These are phyloP conservation scores for Polydrusus tereticollis DNA, from an alignment of 2,888 invertebrate genomes.

Conservation along the genomic window DNA sequence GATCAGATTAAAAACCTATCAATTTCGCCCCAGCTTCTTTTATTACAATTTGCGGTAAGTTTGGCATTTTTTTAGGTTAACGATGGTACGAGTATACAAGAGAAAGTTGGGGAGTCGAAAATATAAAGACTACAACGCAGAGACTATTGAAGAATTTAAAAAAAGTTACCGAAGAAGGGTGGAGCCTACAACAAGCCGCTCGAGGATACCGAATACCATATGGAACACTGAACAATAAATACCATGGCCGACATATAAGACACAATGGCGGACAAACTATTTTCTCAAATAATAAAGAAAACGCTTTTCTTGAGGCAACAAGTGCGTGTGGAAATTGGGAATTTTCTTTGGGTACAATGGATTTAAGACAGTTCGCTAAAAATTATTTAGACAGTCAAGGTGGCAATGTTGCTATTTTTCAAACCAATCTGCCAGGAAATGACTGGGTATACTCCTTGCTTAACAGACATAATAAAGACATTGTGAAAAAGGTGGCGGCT, in stretches of 20 bases:
- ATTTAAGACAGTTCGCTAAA: not conserved
- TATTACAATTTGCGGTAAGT: not conserved
- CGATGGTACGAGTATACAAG: conserved; percentile 9
- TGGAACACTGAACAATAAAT: conserved; percentile 29
- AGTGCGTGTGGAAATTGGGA: not conserved
- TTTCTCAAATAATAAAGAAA: not conserved
- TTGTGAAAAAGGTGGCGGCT: conserved; percentile 3
- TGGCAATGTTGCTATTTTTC: conserved; percentile 1
- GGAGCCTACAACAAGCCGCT: conserved; percentile 19
- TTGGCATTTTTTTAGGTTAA: not conserved
- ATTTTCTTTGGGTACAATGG: not conserved
- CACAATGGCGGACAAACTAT: conserved; percentile 18
- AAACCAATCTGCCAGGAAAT: conserved; percentile 37
- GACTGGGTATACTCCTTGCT: conserved; percentile 25
- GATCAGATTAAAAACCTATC: not conserved
- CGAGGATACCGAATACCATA: conserved; percentile 25
- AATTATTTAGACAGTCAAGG: conserved; percentile 26
- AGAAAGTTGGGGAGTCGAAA: no score
- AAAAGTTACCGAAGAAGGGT: conserved; percentile 13
- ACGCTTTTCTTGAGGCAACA: not conserved
- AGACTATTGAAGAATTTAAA: conserved; percentile 5
- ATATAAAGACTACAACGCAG: conserved; percentile 13
- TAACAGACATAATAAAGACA: conserved; percentile 9
- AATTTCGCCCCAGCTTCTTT: not conserved
- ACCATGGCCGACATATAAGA: conserved; percentile 16